Evolutionary conservation across 2,888 invertebrate species (phyloP), one percentile per base, ranked within the genome.

Genomic region (Pilophorus perplexus): DNA sequence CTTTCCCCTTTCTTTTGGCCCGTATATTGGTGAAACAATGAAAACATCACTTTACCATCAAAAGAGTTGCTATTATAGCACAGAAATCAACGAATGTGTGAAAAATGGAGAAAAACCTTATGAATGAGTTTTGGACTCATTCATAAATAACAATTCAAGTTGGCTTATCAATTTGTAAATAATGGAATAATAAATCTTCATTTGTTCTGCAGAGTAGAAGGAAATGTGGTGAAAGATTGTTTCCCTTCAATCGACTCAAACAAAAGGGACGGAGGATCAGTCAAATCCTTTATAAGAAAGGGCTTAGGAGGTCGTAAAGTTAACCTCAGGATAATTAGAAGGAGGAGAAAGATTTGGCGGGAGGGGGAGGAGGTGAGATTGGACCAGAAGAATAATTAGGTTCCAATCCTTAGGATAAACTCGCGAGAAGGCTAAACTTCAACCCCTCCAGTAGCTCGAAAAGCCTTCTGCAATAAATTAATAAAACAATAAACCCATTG

Each of bases 401-500:
- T 55, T 55, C 55, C 55, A 55, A 55, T 55, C 55, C 55, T 55
- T 22, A 37, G 37, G 55, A 55, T 55, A 55, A 55, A 55, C 55
- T 55, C 55, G 55, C 28, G 52, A n/a, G 23, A 38, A 55, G 55
- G 38, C 28, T 55, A 55, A 55, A 55, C 37, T 55, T 46, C 2
- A n/a, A 46, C 23, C 46, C 4, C 23, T 23, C 37, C 20, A 16
- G 12, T 33, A 18, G n/a, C 55, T 37, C 3, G 33, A 55, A 22
- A 55, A 55, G 22, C 20, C 57, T 22, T 12, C 25, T 18, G 33
- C 46, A 62, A 62, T 62, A 62, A 62, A 62, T 62, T 62, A 62
- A 62, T 62, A 62, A 62, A 62, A 62, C 62, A 62, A 62, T 62
- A 62, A 62, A 62, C 46, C 62, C 33, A 62, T 62, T 62, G 62